Evolutionary conservation across 2,113 vertebrate species (phyloP), one percentile per base, ranked within the genome.

Genomic region (Penelope pileata): DNA sequence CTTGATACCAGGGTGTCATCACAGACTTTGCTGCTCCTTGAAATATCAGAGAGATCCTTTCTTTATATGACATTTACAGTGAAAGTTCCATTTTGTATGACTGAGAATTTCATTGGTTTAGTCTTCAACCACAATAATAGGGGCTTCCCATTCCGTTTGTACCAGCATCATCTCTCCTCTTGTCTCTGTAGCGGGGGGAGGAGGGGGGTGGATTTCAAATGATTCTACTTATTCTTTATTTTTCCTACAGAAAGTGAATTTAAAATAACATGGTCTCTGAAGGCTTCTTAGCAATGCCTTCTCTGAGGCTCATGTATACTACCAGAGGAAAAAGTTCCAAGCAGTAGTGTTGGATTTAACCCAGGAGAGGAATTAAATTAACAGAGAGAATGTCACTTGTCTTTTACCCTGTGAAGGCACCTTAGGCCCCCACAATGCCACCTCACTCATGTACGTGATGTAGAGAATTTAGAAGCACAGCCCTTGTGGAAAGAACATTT

Each of bases 1-100:
- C 96, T 96, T 96, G 95, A 97, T 97, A 96, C 94, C 91, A 95
- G 90, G 68, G 60, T 97, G 97, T 98, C 98, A 98, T 97, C 97
- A 97, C 96, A 97, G 96, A 97, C 88, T 97, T 95, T 73, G 63
- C 34, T 48, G 95, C 94, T 96, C 91, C 97, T 96, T 97, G 96
- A 98, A 96, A 97, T 97, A 98, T 97, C 95, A 96, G 94, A 97
- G 90, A 94, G 68, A 96, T 96, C 92, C 93, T 97, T 96, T 97
- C 97, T 97, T 96, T 96, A 47, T 70, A 86, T 98, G 98, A 97
- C 97, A 97, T 98, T 98, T 97, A 94, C 89, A 96, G 86, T 40
- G 45, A 96, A 97, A 93, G 95, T 97, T 96, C 97, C 54, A 91
- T 91, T 97, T 95, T 96, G 92, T 94, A 86, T 86, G 78, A 90